Evolutionary conservation across 2,113 vertebrate genomes (phyloP).

Genomic region (Varanus salvator): DNA sequence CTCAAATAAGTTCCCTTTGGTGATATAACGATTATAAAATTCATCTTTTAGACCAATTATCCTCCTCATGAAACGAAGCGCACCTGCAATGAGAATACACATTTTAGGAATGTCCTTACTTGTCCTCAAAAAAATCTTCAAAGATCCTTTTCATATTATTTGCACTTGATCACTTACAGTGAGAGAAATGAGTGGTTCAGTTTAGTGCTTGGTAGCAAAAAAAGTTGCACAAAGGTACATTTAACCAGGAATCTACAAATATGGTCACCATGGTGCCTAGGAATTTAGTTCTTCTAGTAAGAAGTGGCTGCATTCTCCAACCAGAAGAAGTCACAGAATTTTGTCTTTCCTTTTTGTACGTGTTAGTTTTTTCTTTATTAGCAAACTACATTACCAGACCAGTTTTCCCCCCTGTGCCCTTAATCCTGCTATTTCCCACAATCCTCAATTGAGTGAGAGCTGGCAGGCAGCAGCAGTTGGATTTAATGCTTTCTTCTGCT

Average conservation of each 20-base stretch:
- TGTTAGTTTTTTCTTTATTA: not conserved
- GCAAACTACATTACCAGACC: not conserved
- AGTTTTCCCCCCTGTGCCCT: too few relatives aligned
- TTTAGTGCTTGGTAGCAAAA: conserved; percentile 3
- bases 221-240: not conserved
- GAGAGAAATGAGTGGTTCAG: not conserved
- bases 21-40: conserved; percentile 98
- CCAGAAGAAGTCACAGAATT: not conserved
- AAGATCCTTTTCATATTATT: too few relatives aligned
- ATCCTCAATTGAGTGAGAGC: not conserved
- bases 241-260: not conserved
- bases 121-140: not conserved
- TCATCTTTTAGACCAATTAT: conserved; percentile 99
- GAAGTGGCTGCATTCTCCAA: not conserved
- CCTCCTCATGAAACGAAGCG: conserved; percentile 97
- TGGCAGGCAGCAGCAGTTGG: not conserved
- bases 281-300: not conserved
- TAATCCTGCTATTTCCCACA: not conserved
- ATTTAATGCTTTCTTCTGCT: not conserved
- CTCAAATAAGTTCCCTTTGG: conserved; percentile 97
- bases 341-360: not conserved
- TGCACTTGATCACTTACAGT: not conserved
- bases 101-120: not conserved
- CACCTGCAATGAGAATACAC: conserved; percentile 80
- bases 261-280: not conserved